These are phyloP conservation scores for Neoarius graeffei DNA, from an alignment of 2,113 vertebrate species.

Conservation along the genomic window DNA sequence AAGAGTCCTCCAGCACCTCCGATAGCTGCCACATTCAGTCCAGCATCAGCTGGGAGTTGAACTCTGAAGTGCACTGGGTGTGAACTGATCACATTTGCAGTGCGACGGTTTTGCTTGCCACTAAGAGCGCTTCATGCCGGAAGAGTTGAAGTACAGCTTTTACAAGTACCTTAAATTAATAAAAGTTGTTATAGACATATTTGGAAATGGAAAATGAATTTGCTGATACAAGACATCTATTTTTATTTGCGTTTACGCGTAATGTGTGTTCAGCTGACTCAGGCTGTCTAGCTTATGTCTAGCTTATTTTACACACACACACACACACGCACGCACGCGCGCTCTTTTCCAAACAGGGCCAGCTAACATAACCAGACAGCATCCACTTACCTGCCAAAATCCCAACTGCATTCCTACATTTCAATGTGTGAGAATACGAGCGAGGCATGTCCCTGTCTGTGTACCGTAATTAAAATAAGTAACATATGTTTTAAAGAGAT, in stretches of 20 bases:
- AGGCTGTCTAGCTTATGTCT: slow-evolving; percentile 17
- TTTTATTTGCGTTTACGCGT: background rate
- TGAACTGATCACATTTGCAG: background rate
- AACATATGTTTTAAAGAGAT: background rate
- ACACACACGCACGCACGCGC: slow-evolving; percentile 12
- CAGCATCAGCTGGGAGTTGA: slow-evolving; percentile 43
- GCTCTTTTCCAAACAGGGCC: background rate
- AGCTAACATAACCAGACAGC: slow-evolving; percentile 25
- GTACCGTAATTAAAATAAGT: background rate
- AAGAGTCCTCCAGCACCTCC: slow-evolving; percentile 52
- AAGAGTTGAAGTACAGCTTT: background rate
- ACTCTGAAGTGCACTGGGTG: background rate
- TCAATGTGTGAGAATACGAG: slow-evolving; percentile 45
- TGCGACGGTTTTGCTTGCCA: background rate
- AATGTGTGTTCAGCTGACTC: slow-evolving; percentile 22
- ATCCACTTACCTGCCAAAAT: slow-evolving; percentile 38
- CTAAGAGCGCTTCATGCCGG: background rate
- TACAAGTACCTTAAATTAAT: background rate
- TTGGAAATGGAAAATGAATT: background rate
- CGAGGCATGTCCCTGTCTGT: background rate
- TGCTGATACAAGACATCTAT: background rate
- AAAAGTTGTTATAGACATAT: background rate
- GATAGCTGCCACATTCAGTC: slow-evolving; percentile 44
- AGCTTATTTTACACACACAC: background rate
- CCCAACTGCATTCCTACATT: slow-evolving; percentile 60